Conservation (phyloP, 2,113 vertebrate species). For the Barnardius zonarius region DNA sequence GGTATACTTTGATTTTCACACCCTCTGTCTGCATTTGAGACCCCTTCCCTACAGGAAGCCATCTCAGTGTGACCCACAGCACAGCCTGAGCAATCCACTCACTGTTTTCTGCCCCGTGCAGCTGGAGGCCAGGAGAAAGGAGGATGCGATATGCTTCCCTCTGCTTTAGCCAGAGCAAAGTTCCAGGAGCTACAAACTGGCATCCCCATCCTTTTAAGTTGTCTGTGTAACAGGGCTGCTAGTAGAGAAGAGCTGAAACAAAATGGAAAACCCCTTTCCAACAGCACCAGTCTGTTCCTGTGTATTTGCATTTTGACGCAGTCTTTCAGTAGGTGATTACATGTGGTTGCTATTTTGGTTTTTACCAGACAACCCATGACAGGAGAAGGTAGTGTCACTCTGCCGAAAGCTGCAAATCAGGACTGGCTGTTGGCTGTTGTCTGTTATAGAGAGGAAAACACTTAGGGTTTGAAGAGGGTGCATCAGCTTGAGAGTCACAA, state of each 20-base stretch:
- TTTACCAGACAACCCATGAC: conserved; percentile 17
- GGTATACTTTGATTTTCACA: background rate
- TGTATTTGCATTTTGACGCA: background rate
- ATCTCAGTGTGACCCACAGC: background rate
- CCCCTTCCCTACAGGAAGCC: background rate
- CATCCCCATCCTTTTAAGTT: background rate
- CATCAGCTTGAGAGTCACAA: conserved; percentile 15
- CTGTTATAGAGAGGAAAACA: background rate
- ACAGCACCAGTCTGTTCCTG: background rate
- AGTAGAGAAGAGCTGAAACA: background rate
- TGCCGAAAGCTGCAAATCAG: background rate
- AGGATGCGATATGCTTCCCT: background rate
- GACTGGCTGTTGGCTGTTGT: conserved; percentile 3
- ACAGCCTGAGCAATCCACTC: background rate
- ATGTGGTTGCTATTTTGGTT: conserved; percentile 29
- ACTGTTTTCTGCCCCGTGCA: background rate
- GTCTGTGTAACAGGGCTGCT: background rate
- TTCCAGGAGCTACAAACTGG: background rate
- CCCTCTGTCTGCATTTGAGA: background rate
- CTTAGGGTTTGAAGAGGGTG: conserved; percentile 3
- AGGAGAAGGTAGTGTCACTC: conserved; percentile 2
- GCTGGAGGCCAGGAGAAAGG: background rate
- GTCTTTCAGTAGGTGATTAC: conserved; percentile 20
- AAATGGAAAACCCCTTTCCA: background rate
- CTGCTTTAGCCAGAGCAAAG: background rate